Evolutionary conservation across 2,888 invertebrate genomes (phyloP).

Genomic region (Dryocosmus kuriphilus): DNA sequence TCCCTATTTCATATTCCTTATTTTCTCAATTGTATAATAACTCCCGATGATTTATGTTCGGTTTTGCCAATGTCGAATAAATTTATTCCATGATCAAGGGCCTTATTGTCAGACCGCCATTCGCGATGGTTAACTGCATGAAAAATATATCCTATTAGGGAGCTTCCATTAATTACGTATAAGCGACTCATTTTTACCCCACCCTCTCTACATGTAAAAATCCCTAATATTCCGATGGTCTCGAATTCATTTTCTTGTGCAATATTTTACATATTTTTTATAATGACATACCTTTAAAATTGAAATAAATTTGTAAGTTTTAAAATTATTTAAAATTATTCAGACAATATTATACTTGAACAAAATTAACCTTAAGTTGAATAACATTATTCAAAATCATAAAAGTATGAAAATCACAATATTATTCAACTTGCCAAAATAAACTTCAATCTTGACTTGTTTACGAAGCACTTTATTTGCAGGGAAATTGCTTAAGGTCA

Average conservation of each 20-base stretch:
- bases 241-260: not conserved
- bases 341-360: too few relatives aligned
- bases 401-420: not conserved
- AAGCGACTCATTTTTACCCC: not conserved
- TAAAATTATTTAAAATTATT: too few relatives aligned
- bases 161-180: conserved; percentile 3
- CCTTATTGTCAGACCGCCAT: conserved; percentile 29
- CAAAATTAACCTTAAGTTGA: too few relatives aligned
- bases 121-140: not conserved
- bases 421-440: not conserved
- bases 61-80: conserved; percentile 28
- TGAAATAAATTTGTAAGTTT: too few relatives aligned
- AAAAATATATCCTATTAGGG: conserved; percentile 2
- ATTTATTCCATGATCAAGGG: conserved; percentile 36
- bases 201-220: not conserved
- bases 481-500: conserved; percentile 1
- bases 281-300: too few relatives aligned
- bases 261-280: not conserved
- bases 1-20: conserved; percentile 30
- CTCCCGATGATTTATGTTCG: conserved; percentile 33
- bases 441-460: not conserved
- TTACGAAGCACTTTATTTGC: not conserved
- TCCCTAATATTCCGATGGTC: not conserved
- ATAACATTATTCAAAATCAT: not conserved
- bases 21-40: conserved; percentile 38